Evolutionary conservation across 2,888 invertebrate species (phyloP), one percentile per base, ranked within the genome.

Genomic region (Ommatoiulus sabulosus): DNA sequence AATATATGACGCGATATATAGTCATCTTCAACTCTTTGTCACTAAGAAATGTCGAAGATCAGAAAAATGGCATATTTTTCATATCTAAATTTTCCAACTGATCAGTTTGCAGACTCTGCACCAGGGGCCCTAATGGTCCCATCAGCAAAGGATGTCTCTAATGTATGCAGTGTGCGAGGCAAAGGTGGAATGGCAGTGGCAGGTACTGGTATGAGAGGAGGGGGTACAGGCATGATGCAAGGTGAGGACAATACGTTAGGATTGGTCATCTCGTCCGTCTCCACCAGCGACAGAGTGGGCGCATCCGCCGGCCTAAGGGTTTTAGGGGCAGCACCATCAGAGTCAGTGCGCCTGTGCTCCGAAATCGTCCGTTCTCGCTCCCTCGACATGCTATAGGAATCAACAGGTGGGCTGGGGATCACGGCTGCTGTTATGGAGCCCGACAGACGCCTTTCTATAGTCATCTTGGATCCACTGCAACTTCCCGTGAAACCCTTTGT

Each of bases 301-400:
- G 89, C 84, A 52, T 89, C 89, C 15, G 89, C 86, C 24, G 87
- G 87, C 15, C 89, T 72, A 7, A 89, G 72, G 1, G 89, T 87
- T 24, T 89, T 89, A 17, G 89, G 88, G 20, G 43, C 52, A 10
- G 88, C 84, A 44, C 88, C 84, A 5, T 72, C 87, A 8, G 20
- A 44, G 12, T 89, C 72, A 35, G 44, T 17, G 1, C 24, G 15
- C 35, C 35, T 80, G 85, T 44, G 43, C n/a, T 85, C 85, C 0
- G 85, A 43, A 3, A 44, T 17, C 85, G 24, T 44, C 15, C 57
- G 43, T 87, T 44, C 24, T 44, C 46, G 43, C 80, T 87, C 72
- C 72, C 35, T 43, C 48, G 87, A 87, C 46, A 87, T 4, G 35
- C 87, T 48, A 20, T 48, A 43, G 4, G 20, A 7, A 20, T 87